A percentile compares a stretch with the other conserved stretches of the same genome.
Conservation (phyloP, 2,797 vertebrate genomes). For the Peromyscus aztecus region DNA sequence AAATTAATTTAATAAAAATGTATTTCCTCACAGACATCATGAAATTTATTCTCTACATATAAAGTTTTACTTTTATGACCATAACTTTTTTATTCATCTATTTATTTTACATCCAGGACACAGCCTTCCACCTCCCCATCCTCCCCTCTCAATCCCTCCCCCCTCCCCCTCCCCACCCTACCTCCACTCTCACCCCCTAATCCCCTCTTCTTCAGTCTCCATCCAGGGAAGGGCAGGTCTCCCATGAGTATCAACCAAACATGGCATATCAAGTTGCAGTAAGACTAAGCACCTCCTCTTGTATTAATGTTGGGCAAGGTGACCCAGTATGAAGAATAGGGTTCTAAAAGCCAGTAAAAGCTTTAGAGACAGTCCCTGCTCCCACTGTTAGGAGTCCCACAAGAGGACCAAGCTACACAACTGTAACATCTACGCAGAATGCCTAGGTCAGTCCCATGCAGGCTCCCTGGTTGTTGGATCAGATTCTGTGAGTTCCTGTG, state of each 20-base stretch:
- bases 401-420: not conserved
- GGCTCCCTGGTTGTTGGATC: not conserved
- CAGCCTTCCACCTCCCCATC: not conserved
- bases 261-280: not conserved
- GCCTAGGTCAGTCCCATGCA: not conserved
- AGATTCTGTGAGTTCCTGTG: not conserved
- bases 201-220: not conserved
- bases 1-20: slow-evolving; percentile 21
- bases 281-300: not conserved
- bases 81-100: not conserved
- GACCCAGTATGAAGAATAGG: not conserved
- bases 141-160: not conserved
- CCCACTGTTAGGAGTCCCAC: not conserved
- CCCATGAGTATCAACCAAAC: too few species aligned
- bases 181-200: not conserved
- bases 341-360: not conserved
- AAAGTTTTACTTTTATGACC: slow-evolving; percentile 9
- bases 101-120: not conserved
- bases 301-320: not conserved
- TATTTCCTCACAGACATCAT: not conserved
- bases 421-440: not conserved
- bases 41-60: not conserved
- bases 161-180: rapidly evolving
- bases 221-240: not conserved
- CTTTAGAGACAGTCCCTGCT: not conserved